Conservation (phyloP, 2,797 vertebrate genomes). For the Rhinophrynus dorsalis region DNA sequence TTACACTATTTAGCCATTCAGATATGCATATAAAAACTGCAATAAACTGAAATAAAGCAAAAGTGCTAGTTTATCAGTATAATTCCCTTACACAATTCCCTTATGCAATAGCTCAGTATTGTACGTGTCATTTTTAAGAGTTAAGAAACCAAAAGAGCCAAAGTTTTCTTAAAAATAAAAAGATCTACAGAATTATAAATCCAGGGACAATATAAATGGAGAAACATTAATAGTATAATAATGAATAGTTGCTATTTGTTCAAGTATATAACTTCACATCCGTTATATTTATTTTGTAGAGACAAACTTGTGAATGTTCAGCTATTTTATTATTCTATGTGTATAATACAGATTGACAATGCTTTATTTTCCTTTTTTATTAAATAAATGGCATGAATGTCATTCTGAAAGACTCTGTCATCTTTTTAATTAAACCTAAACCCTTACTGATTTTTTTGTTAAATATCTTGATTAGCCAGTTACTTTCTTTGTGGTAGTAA, state of each 20-base stretch:
- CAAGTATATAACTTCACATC: conserved; percentile 63
- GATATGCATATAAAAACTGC: not conserved
- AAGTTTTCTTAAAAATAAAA: conserved; percentile 37
- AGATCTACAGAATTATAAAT: too few species aligned
- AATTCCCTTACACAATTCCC: not conserved
- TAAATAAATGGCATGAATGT: conserved; percentile 74
- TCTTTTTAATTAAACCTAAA: conserved; percentile 75
- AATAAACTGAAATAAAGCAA: not conserved
- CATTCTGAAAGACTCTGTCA: conserved; percentile 76
- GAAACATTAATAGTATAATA: conserved; percentile 33
- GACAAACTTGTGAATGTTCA: conserved; percentile 69
- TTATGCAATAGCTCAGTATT: not conserved
- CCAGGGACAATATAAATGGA: too few species aligned
- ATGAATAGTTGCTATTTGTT: conserved; percentile 48
- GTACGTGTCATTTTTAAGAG: not conserved
- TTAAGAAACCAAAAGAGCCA: conserved; percentile 17
- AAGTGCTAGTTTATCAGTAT: not conserved
- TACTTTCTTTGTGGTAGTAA: too few species aligned
- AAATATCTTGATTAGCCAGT: too few species aligned
- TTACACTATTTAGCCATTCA: too few species aligned
- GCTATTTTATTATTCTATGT: conserved; percentile 66
- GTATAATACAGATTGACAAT: conserved; percentile 73
- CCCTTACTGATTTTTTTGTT: too few species aligned
- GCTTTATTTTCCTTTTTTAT: conserved; percentile 58
- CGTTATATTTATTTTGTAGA: conserved; percentile 79